phyloP scores from a whole-genome alignment of 2,888 invertebrate genomes.

The Aricia artaxerxes region DNA sequence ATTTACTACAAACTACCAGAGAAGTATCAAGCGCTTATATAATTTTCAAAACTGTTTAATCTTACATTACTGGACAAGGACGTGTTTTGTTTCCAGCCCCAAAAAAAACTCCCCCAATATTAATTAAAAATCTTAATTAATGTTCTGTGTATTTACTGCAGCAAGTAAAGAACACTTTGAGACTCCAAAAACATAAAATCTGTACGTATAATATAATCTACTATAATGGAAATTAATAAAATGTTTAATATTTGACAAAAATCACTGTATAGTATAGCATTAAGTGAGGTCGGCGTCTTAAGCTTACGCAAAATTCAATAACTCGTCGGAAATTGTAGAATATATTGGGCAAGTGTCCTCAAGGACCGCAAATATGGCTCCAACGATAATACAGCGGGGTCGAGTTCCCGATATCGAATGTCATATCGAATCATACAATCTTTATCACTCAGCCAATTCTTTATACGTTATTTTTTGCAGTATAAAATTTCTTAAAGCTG shows the following conservation, averaged over 20 bases:
- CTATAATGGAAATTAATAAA: too few species aligned
- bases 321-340: conserved; percentile 42
- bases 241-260: too few species aligned
- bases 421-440: conserved; percentile 33
- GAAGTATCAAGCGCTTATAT: neutral
- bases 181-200: too few species aligned
- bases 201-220: neutral
- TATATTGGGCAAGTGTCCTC: conserved; percentile 37
- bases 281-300: conserved; percentile 30
- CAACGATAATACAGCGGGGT: conserved; percentile 35
- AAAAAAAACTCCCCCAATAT: neutral
- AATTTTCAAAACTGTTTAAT: neutral
- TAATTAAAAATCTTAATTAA: too few species aligned
- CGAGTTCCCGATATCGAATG: conserved; percentile 30
- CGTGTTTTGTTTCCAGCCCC: neutral
- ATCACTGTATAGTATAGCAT: conserved; percentile 6
- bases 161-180: too few species aligned
- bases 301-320: conserved; percentile 43
- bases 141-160: neutral
- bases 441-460: conserved; percentile 28
- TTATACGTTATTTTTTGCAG: neutral
- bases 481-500: neutral
- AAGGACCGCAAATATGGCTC: conserved; percentile 40
- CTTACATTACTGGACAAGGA: neutral
- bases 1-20: neutral